Evolutionary conservation across 2,888 invertebrate genomes (phyloP).

Genomic region (Antheraea yamamai): DNA sequence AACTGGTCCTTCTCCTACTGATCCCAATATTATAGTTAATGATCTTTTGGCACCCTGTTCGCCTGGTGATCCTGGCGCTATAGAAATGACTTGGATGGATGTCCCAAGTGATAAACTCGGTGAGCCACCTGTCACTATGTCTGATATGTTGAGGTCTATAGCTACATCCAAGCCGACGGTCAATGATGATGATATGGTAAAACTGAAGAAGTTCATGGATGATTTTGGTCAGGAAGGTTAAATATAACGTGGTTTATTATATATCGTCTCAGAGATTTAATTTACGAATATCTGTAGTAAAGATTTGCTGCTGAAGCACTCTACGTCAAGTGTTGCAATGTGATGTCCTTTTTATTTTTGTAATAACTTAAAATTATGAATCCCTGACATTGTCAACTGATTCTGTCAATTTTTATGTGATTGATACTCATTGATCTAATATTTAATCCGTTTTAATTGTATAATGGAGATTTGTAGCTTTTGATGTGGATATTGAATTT

Average conservation of each 20-base stretch:
- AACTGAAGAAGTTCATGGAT: slow-evolving; percentile 96
- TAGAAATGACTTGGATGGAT: slow-evolving; percentile 99
- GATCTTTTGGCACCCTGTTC: slow-evolving; percentile 98
- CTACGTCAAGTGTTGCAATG: slow-evolving; percentile 4
- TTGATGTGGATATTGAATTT: background rate
- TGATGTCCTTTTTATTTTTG: slow-evolving; percentile 21
- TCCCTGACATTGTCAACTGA: background rate
- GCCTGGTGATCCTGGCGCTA: slow-evolving; percentile 95
- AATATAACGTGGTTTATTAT: slow-evolving; percentile 25
- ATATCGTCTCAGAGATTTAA: background rate
- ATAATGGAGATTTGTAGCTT: background rate
- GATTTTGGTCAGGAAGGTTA: slow-evolving; percentile 99
- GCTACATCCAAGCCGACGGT: slow-evolving; percentile 98
- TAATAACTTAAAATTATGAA: slow-evolving; percentile 13
- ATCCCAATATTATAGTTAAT: slow-evolving; percentile 90
- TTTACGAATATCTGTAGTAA: background rate
- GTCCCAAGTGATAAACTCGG: slow-evolving; percentile 97
- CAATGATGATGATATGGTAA: slow-evolving; percentile 96
- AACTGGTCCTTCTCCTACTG: slow-evolving; percentile 91
- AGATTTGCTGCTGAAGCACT: background rate
- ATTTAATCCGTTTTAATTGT: background rate
- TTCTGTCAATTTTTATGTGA: background rate
- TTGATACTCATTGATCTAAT: background rate
- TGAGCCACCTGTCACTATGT: slow-evolving; percentile 98
- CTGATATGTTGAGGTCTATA: slow-evolving; percentile 96